phyloP scores from a whole-genome alignment of 1,140 invertebrate species.

The Drosophila carrolli region DNA sequence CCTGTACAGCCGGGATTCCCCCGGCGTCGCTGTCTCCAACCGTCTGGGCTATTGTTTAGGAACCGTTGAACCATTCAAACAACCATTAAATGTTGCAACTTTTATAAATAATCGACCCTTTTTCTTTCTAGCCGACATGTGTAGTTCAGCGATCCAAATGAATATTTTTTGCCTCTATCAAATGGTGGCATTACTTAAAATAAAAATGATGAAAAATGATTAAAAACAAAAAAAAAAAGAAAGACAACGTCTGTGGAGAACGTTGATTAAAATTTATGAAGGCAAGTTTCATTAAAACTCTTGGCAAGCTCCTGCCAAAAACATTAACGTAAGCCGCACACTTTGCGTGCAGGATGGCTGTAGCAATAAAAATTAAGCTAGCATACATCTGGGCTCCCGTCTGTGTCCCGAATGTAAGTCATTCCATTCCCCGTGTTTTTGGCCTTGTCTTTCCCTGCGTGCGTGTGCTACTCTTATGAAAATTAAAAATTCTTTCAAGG shows the following conservation, averaged over 20 bases:
- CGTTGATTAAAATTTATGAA: slow-evolving; percentile 66
- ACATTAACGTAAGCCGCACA: slow-evolving; percentile 63
- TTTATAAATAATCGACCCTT: slow-evolving; percentile 56
- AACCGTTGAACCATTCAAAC: slow-evolving; percentile 73
- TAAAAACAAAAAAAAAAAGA: neutral
- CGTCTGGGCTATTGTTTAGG: slow-evolving; percentile 57
- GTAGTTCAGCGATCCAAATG: slow-evolving; percentile 7
- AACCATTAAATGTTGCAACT: slow-evolving; percentile 65
- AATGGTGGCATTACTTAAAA: slow-evolving; percentile 7
- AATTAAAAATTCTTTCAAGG: slow-evolving; percentile 71
- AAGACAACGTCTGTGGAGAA: slow-evolving; percentile 8
- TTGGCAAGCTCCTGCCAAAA: slow-evolving; percentile 39
- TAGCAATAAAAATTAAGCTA: slow-evolving; percentile 73
- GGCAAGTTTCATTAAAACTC: slow-evolving; percentile 65
- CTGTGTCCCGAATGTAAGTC: slow-evolving; percentile 20
- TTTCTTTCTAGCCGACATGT: slow-evolving; percentile 12
- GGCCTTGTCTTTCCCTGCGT: slow-evolving; percentile 10
- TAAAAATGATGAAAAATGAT: neutral
- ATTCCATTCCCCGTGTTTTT: slow-evolving; percentile 1
- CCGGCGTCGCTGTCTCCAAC: slow-evolving; percentile 1
- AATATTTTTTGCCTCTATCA: neutral
- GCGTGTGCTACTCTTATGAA: slow-evolving; percentile 58
- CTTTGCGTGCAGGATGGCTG: slow-evolving; percentile 42
- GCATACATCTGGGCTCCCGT: slow-evolving; percentile 47
- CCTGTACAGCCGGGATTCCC: slow-evolving; percentile 27